A percentile compares a stretch with the other conserved stretches of the same genome.
phyloP scores from a whole-genome alignment of 2,797 vertebrate genomes.

The Micromesistius poutassou region DNA sequence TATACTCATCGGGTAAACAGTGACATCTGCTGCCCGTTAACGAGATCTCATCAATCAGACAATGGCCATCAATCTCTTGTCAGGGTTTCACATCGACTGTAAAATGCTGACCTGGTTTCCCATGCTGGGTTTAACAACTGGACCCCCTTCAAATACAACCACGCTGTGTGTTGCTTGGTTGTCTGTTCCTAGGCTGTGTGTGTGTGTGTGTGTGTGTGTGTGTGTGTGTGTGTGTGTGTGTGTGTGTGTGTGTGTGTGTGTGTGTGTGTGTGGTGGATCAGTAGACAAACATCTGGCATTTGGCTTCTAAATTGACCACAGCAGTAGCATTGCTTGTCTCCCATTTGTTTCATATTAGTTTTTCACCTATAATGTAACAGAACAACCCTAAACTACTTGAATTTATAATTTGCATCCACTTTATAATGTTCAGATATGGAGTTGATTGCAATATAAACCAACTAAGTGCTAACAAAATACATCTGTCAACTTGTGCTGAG shows the following conservation, averaged over 20 bases:
- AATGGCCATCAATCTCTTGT: slow-evolving; percentile 32
- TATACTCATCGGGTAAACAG: slow-evolving; percentile 23
- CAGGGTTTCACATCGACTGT: slow-evolving; percentile 21
- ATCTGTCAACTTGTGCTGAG: neutral
- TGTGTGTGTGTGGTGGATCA: neutral
- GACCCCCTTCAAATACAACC: neutral
- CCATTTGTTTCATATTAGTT: neutral
- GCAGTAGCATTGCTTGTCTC: neutral
- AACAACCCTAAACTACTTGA: neutral
- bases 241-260: neutral
- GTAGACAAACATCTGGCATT: neutral
- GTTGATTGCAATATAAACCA: neutral
- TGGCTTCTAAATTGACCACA: neutral
- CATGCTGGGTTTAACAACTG: neutral
- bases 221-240: neutral
- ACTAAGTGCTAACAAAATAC: slow-evolving; percentile 2
- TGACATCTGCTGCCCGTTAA: slow-evolving; percentile 50
- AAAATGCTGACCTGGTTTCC: slow-evolving; percentile 4
- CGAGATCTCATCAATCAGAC: slow-evolving; percentile 40
- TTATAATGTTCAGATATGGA: neutral
- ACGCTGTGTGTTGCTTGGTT: neutral
- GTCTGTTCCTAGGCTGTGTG: neutral
- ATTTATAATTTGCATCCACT: neutral
- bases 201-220: neutral
- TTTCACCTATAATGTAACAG: neutral